Percentiles rank a stretch among this genome's conserved stretches.
Evolutionary conservation across 2,888 invertebrate species (phyloP).

Genomic region (Drosophila mimetica): DNA sequence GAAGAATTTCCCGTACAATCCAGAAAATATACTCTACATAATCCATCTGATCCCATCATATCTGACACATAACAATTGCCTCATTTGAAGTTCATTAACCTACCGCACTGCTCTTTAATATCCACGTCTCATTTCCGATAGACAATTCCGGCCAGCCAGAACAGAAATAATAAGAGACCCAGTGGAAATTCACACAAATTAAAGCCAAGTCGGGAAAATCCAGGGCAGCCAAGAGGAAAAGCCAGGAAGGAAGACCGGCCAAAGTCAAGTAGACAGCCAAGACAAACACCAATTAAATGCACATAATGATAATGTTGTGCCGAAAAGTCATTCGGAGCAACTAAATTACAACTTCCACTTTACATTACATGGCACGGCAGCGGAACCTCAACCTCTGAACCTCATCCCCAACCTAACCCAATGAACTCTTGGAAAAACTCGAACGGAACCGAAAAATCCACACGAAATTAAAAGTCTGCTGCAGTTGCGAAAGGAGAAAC

Average conservation of each 20-base stretch:
- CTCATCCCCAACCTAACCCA: conserved; percentile 48
- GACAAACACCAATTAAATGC: conserved; percentile 78
- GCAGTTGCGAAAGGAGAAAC: conserved; percentile 58
- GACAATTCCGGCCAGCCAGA: conserved; percentile 6
- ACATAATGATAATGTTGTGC: conserved; percentile 80
- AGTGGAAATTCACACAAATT: conserved; percentile 71
- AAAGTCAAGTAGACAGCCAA: conserved; percentile 66
- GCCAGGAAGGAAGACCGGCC: conserved; percentile 7
- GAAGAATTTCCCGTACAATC: neutral
- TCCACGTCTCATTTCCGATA: conserved; percentile 31
- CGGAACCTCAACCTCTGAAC: conserved; percentile 56
- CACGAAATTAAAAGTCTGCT: conserved; percentile 72
- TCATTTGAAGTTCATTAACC: conserved; percentile 40
- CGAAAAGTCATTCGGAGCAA: conserved; percentile 76
- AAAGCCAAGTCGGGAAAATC: conserved; percentile 42
- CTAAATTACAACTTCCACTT: conserved; percentile 78
- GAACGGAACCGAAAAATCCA: conserved; percentile 67
- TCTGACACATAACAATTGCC: conserved; percentile 33
- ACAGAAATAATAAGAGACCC: conserved; percentile 23
- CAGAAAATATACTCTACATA: neutral
- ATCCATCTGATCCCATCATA: conserved; percentile 3
- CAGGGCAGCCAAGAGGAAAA: conserved; percentile 14
- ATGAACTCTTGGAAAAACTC: conserved; percentile 24
- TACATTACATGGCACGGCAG: conserved; percentile 69
- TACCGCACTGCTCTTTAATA: conserved; percentile 22